Base-by-base conservation (phyloP, 2,797 vertebrate genomes). In the Hirundo rustica region DNA sequence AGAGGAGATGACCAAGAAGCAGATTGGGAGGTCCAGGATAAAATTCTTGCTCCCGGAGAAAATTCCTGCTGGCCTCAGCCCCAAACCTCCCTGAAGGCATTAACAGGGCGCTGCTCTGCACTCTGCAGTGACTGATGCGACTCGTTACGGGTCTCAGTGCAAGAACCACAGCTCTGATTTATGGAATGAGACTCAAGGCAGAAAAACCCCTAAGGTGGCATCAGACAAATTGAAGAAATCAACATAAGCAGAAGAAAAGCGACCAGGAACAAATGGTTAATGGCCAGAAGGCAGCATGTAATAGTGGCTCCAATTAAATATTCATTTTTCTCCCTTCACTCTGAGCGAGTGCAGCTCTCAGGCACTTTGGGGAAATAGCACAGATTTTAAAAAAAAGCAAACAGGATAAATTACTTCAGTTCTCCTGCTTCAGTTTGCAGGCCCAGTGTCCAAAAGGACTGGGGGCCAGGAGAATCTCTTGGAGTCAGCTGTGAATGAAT, bases 261-360 rank as follows among this genome's bases (percentile, higher is more conserved):
- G 4, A 73, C 47, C 77, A 76, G 3, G 11, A 88, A 72, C 58
- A 72, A 94, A 88, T 1, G 48, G 61, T 86, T 94, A 94, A 91
- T 40, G 70, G 79, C 38, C 65, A 93, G 79, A 17, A 54, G 79
- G 58, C 20, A 74, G 82, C 42, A 16, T 11, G 8, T 15, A 84
- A 92, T 12, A 75, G 79, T 9, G 78, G 44, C 71, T 92, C 65
- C 72, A 91, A 95, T 96, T 81, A 96, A 94, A 96, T 88, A 95
- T 88, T 92, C 57, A 93, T 95, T 93, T 92, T 80, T 86, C 92
- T 92, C 91, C 73, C 95, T 92, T 73, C 73, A 8, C 38, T 84
- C 77, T 25, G 64, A 91, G 48, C 1, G 11, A 92, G 58, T 27
- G 73, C 72, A 53, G 91, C 78, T 92, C 83, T 80, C 82, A 74